Evolutionary conservation across 2,113 vertebrate species (phyloP), one percentile per base, ranked within the genome.

Genomic region (Alligator sinensis): DNA sequence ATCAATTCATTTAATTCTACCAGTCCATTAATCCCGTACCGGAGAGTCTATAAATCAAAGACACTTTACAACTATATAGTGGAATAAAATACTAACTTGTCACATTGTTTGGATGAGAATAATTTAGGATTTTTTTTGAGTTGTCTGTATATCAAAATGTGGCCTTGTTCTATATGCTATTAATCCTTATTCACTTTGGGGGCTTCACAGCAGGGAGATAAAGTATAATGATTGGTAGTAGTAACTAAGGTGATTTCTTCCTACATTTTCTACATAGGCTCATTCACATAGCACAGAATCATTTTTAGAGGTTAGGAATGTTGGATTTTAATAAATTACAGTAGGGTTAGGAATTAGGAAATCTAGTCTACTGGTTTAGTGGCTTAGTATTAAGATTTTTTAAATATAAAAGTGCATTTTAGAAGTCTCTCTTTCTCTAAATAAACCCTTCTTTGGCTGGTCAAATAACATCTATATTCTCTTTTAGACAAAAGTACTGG

Each of bases 1-100:
- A 57, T 88, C 1, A 86, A 83, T 88, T 62, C 75, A 75, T 91
- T 94, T 93, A 84, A 57, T 94, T 93, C 68, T 80, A 19, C 17
- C 27, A 77, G 24, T 78, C 77, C 63, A n/a, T 92, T 88, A 78
- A 27, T 94, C 5, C 15, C 91, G 3, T 80, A 75, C 15, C 59
- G 66, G 79, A 84, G 6, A 86, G 34, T 10, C 25, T 87, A 27
- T 30, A 87, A 86, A 82, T 84, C 38, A 91, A 91, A 87, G 21
- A n/a, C n/a, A 27, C 38, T 87, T 64, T 87, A 38, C 11, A 30
- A 27, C 55, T 70, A 30, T 82, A 60, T 6, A 30, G 11, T 91
- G 12, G 38, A 92, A 82, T 77, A 68, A 38, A 72, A 54, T 54
- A 64, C 5, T 6, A 64, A 24, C 2, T 80, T 82, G 16, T 25